Evolutionary conservation across 2,113 vertebrate genomes (phyloP).

Genomic region (Otolemur garnettii): DNA sequence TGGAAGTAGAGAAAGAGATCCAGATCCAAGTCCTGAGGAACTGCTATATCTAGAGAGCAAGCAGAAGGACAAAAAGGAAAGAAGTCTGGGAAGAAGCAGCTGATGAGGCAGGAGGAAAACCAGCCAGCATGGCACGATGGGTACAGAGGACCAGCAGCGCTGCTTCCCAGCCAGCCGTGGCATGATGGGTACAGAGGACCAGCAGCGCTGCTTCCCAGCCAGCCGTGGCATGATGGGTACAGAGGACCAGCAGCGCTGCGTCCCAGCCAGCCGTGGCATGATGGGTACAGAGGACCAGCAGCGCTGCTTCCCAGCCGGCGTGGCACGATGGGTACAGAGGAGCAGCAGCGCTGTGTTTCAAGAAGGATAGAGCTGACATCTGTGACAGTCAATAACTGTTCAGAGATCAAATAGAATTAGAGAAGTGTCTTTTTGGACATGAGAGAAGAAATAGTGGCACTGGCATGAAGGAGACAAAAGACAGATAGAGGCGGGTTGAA

Average conservation of each 20-base stretch:
- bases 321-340: accelerated
- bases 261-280: no score
- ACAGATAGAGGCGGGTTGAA: not conserved
- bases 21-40: no score
- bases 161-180: no score
- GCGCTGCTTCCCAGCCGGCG: no score
- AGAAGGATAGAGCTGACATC: not conserved
- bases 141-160: not conserved
- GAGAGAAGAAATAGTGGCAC: not conserved
- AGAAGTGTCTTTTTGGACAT: not conserved
- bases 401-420: not conserved
- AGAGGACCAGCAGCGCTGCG: not conserved
- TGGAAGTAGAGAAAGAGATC: not conserved
- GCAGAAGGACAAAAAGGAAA: not conserved
- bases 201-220: no score
- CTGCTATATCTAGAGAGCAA: not conserved
- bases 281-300: accelerated
- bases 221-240: accelerated
- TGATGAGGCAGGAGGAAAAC: accelerated
- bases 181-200: accelerated
- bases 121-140: accelerated
- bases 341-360: not conserved
- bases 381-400: not conserved
- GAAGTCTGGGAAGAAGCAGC: not conserved
- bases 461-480: not conserved